Conservation (phyloP, 2,113 vertebrate species). For the Lamprotornis superbus region DNA sequence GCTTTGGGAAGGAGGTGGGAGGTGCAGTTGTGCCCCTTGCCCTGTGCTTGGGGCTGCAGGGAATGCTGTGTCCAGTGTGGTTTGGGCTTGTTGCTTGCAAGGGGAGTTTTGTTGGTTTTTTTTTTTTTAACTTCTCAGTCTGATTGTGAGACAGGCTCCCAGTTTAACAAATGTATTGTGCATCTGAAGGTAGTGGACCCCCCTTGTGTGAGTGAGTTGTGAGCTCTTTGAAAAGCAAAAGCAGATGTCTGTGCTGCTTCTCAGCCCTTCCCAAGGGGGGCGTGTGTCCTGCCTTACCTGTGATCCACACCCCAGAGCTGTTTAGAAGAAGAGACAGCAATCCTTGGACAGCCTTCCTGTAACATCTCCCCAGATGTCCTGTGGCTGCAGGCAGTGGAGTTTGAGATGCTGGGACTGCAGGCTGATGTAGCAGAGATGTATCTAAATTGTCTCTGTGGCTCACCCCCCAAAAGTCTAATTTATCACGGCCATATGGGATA, state of each 20-base stretch:
- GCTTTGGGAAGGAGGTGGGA: neutral
- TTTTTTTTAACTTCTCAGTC: neutral
- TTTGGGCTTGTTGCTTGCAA: neutral
- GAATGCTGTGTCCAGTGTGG: fast-evolving
- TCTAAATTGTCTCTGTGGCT: neutral
- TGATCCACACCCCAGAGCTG: neutral
- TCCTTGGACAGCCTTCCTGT: neutral
- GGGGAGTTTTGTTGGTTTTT: neutral
- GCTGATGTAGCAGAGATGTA: neutral
- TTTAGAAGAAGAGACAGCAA: neutral
- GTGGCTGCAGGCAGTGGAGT: neutral
- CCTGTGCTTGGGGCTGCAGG: neutral
- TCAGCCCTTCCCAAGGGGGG: neutral
- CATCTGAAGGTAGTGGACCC: neutral
- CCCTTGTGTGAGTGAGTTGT: fast-evolving
- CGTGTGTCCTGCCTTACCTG: neutral
- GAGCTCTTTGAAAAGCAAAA: neutral
- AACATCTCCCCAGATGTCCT: neutral
- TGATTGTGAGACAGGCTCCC: neutral
- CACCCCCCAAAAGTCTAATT: neutral
- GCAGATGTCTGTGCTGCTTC: neutral
- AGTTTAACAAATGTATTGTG: neutral
- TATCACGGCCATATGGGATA: neutral
- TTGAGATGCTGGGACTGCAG: neutral
- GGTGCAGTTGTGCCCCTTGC: neutral